Evolutionary conservation across 2,888 invertebrate genomes (phyloP), one percentile per base, ranked within the genome.

Genomic region (Hermaeophaga mercurialis): DNA sequence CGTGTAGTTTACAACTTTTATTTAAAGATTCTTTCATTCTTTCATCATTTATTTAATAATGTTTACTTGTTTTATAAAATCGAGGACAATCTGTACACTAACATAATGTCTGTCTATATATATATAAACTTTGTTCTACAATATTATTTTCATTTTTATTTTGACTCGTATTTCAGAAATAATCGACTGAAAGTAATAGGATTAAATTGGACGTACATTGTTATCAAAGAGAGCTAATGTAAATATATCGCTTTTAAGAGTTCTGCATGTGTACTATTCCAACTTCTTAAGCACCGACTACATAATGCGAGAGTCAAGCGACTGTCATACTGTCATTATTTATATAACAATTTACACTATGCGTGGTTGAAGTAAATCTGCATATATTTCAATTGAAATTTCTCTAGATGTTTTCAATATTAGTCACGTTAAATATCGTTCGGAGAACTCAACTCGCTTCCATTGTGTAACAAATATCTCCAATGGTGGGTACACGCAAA

Each of bases 321-420:
- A 39, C 39, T 39, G 39, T 39, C 39, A 22, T 43, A 22, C 24
- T 43, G 24, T 52, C 43, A 43, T 43, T 47, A 34, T 47, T 47
- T 47, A 47, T 34, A 47, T 34, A 47, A 47, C 47, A 47, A 47
- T 47, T 47, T 47, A 47, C 47, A 44, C 52, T 11, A 24, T 28
- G 34, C 52, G 52, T 52, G 52, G 43, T 52, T 24, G 52, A 31
- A 34, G 43, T 41, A 44, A 52, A 52, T 52, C 34, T 52, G 34
- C 52, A 52, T 52, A 52, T 43, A 52, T 34, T 52, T 52, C 34
- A 52, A 52, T 43, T 52, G 33, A 43, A 52, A 52, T 52, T 52
- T 52, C 52, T 52, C 52, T 18, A 52, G 43, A 52, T 52, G 43
- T 24, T 52, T 52, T 34, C 7, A 7, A 52, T 33, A 43, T 52